Conservation (phyloP, 1,140 invertebrate species). For the Drosophila setifemur region DNA sequence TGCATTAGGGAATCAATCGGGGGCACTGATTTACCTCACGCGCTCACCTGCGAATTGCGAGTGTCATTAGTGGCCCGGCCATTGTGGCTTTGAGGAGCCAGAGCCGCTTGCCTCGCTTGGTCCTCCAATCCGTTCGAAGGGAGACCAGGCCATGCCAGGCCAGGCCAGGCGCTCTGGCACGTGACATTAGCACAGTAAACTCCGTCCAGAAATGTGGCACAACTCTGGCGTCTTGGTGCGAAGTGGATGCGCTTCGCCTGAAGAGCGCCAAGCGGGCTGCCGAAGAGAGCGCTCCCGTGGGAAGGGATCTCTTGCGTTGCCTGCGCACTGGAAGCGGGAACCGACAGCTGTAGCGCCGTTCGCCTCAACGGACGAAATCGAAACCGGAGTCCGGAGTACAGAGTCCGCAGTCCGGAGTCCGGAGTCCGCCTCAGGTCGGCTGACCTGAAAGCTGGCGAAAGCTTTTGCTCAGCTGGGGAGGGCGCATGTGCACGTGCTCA, state of each 20-base stretch:
- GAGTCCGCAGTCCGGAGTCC: too few relatives aligned
- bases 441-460: constrained; percentile 54
- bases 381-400: neutral
- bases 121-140: too few relatives aligned
- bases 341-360: constrained; percentile 34
- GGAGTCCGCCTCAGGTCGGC: constrained; percentile 9
- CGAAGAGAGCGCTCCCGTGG: neutral
- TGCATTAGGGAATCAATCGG: constrained; percentile 51
- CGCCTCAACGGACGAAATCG: constrained; percentile 4
- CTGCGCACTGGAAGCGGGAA: constrained; percentile 53
- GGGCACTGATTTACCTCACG: constrained; percentile 40
- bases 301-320: constrained; percentile 34
- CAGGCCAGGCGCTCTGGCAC: constrained; percentile 30
- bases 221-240: constrained; percentile 31
- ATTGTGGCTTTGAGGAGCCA: neutral
- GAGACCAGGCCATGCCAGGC: too few relatives aligned
- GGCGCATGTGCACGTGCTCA: constrained; percentile 38
- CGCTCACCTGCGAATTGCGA: neutral
- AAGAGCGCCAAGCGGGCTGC: neutral
- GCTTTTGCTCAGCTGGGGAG: constrained; percentile 18
- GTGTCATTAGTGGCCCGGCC: constrained; percentile 7
- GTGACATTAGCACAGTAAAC: constrained; percentile 58
- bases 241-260: neutral
- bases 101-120: too few relatives aligned
- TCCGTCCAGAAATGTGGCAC: constrained; percentile 69